Base-by-base conservation (phyloP, 2,113 vertebrate genomes). In the Lophius piscatorius region DNA sequence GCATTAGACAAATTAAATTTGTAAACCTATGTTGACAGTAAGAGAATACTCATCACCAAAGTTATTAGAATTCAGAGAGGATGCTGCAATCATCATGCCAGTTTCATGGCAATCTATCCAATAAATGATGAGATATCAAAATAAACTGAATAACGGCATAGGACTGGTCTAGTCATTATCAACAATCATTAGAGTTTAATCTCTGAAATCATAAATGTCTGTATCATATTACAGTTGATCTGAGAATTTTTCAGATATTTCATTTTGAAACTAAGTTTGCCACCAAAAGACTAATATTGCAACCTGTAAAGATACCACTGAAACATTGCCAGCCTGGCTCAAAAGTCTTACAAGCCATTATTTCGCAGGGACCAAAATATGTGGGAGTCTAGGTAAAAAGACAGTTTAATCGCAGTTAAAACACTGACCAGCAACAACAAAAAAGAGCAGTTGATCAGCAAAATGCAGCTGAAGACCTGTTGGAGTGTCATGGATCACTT, bases 401-500 rank as follows among this genome's bases (percentile, higher is more conserved):
- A 17, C 16, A 1, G 10, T 38, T 38, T 55, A 3, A 22, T 44
- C 31, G 16, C 6, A 39, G 42, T 9, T 9, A 42, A 65, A 61
- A 13, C 44, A 67, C 50, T 74, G 58, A 38, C 58, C 40, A 48
- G 61, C 29, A 48, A 49, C n/a, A 5, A 17, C 29, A 48, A 49
- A 12, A 5, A 17, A 21, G 57, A 72, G 56, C 63, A 63, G 66
- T 60, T 63, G 46, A 56, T 63, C 40, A 11, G n/a, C 44, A 66
- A 31, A 52, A 39, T 39, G 46, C 59, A 35, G 56, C 59, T 55
- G 50, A 64, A 61, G 57, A 28, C 35, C 17, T 55, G 51, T 48
- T 20, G 47, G 16, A 11, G 51, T 64, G 11, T 58, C 56, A 70
- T 47, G 16, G 45, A 55, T 64, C 48, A 54, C 38, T 31, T 18